Evolutionary conservation across 2,888 invertebrate species (phyloP), one percentile per base, ranked within the genome.

Genomic region (Drosophila affinis): DNA sequence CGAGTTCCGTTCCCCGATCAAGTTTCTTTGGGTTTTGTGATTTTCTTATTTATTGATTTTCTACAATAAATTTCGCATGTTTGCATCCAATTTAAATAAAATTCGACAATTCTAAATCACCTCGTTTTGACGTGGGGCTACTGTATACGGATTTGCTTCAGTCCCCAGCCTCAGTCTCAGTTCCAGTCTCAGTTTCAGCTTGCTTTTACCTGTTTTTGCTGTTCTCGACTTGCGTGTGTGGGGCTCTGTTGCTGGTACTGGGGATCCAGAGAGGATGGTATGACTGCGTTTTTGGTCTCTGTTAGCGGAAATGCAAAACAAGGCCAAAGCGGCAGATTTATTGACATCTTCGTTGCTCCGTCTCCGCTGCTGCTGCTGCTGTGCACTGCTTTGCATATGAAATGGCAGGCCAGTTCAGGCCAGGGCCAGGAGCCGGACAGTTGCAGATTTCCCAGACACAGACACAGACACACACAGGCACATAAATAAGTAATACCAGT

Each of bases 71-170:
- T 91, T 91, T 91, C 89, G 92, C 91, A 91, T 91, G 91, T 91
- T 89, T 88, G 89, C 90, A 89, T 90, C 92, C 92, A 92, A 92
- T 92, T 92, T 92, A 92, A 92, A 92, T 92, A 92, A 91, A 90
- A 91, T 90, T 91, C 91, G 90, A 91, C 91, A 92, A 92, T 91
- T 92, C 92, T 92, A 92, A 92, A 92, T 92, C 92, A 92, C 91
- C 89, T 84, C 90, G 82, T 91, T 90, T 91, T 90, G 91, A 90
- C 91, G 82, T 90, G 85, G 87, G 79, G 91, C 90, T 90, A 90
- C 90, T 89, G 89, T 77, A 72, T 79, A 71, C 68, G 68, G 65
- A 73, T 63, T 55, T 77, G 56, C 60, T 57, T 65, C 67, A 67
- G 59, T 39, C 62, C 49, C 32, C 39, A 49, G 18, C 27, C 45